A percentile compares a stretch with the other conserved stretches of the same genome.
phyloP scores from a whole-genome alignment of 2,888 invertebrate genomes.

The Heliconius cydno region DNA sequence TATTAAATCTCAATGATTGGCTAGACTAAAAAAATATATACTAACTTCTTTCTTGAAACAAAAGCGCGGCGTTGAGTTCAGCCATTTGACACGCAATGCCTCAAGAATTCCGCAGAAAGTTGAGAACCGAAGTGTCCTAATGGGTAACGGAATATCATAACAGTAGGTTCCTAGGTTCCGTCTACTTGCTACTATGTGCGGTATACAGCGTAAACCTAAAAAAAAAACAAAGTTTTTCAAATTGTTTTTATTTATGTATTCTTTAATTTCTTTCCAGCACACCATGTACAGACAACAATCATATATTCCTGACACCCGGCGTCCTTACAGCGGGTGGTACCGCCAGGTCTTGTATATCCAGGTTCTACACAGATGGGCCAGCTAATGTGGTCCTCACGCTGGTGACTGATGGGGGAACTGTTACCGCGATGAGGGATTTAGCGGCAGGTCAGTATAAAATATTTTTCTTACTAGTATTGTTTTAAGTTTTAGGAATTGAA shows the following conservation, averaged over 20 bases:
- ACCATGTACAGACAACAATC: constrained; percentile 72
- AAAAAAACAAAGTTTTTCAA: background rate
- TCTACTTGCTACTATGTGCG: background rate
- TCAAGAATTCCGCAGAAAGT: background rate
- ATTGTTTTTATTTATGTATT: too few relatives aligned
- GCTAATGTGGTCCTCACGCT: constrained; percentile 62
- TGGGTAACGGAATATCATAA: background rate
- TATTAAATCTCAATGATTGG: too few relatives aligned
- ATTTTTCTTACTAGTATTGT: too few relatives aligned
- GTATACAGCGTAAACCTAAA: background rate
- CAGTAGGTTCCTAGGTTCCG: background rate
- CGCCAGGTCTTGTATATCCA: constrained; percentile 72
- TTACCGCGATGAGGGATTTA: constrained; percentile 61
- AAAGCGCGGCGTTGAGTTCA: too few relatives aligned
- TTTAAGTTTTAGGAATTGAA: too few relatives aligned
- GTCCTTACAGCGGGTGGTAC: constrained; percentile 70
- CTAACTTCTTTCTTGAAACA: too few relatives aligned
- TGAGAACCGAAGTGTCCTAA: background rate
- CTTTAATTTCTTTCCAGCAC: constrained; percentile 46
- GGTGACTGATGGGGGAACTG: constrained; percentile 57
- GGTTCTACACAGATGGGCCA: constrained; percentile 68
- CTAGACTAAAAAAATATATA: too few relatives aligned
- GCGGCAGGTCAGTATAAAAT: constrained; percentile 58
- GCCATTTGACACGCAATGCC: too few relatives aligned
- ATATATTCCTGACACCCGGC: constrained; percentile 73